These are phyloP conservation scores for Amblyraja radiata DNA, from an alignment of 2,797 vertebrate species.

Conservation along the genomic window DNA sequence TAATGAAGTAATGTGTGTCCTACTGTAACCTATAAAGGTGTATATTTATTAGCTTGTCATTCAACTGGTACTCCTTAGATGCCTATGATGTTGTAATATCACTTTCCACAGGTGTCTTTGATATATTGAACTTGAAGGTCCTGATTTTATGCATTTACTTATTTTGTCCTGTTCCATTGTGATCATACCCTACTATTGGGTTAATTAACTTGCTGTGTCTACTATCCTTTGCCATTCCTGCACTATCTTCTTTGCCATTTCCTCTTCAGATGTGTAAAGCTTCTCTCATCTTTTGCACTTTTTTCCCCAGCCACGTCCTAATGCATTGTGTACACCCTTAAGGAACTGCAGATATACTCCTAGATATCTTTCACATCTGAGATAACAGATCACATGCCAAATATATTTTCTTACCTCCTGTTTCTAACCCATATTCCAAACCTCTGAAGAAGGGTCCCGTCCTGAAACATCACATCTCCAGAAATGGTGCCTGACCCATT, in stretches of 20 bases:
- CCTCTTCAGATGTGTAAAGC: background rate
- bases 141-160: background rate
- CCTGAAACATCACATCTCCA: too few relatives aligned
- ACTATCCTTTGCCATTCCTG: background rate
- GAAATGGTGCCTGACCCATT: too few relatives aligned
- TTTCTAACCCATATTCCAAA: background rate
- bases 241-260: background rate
- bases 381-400: background rate
- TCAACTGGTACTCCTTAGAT: background rate
- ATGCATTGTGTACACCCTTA: too few relatives aligned
- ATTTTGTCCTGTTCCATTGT: too few relatives aligned
- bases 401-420: background rate
- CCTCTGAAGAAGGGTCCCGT: background rate
- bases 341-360: background rate
- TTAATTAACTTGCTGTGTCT: background rate
- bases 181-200: background rate
- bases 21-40: background rate
- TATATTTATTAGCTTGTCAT: background rate
- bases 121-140: background rate
- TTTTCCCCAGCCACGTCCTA: too few relatives aligned
- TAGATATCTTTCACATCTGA: background rate
- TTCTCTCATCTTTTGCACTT: background rate
- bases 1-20: background rate
- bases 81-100: background rate
- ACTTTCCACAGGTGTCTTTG: background rate